Conservation (phyloP, 2,797 vertebrate species). For the Thamnophis elegans region DNA sequence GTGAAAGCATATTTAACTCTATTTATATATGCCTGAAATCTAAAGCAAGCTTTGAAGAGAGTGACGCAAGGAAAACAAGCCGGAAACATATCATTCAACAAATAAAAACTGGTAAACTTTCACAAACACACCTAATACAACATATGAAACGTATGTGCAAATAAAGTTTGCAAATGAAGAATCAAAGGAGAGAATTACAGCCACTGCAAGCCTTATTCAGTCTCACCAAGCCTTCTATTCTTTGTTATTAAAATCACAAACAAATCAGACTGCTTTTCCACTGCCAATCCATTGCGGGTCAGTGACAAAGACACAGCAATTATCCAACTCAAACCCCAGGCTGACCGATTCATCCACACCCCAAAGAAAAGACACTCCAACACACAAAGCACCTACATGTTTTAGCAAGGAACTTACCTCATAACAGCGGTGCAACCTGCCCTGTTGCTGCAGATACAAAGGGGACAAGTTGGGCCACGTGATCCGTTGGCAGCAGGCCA, state of each 20-base stretch:
- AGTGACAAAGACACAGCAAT: not conserved
- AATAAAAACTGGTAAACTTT: not conserved
- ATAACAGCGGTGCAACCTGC: not conserved
- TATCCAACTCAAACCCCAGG: not conserved
- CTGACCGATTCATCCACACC: not conserved
- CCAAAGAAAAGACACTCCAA: not conserved
- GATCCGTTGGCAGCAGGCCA: not conserved
- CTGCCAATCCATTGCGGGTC: not conserved
- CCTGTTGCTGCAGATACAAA: not conserved
- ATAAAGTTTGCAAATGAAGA: not conserved
- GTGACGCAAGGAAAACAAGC: not conserved
- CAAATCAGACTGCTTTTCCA: not conserved
- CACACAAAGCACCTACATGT: not conserved
- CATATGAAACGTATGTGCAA: not conserved
- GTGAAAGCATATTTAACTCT: not conserved
- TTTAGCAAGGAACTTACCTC: constrained; percentile 18
- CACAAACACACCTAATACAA: not conserved
- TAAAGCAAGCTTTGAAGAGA: not conserved
- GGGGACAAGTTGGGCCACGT: not conserved
- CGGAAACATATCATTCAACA: not conserved
- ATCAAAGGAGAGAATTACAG: not conserved
- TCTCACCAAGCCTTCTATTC: not conserved
- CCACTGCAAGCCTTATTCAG: not conserved
- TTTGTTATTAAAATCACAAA: not conserved
- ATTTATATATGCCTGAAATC: not conserved